Evolutionary conservation across 2,888 invertebrate genomes (phyloP).

Genomic region (Pinctada fucata): DNA sequence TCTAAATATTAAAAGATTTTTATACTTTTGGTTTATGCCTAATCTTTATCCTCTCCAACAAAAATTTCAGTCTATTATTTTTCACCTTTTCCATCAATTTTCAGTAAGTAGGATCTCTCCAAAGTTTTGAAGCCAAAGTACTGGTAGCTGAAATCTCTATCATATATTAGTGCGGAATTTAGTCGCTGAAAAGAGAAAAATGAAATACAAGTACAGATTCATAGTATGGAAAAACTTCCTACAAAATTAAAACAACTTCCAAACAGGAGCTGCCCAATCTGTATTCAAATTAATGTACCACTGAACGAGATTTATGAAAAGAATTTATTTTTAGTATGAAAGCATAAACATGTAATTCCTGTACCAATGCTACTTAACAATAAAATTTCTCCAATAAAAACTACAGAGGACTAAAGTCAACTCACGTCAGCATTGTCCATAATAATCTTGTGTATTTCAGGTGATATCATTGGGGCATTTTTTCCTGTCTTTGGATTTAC

Average conservation of each 20-base stretch:
- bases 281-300: too few species aligned
- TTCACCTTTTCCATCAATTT: slow-evolving; percentile 87
- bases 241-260: background rate
- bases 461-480: slow-evolving; percentile 90
- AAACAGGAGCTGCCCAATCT: background rate
- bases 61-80: too few species aligned
- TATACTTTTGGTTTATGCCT: too few species aligned
- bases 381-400: too few species aligned
- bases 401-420: background rate
- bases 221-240: background rate
- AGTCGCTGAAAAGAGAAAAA: slow-evolving; percentile 79
- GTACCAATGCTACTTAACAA: too few species aligned
- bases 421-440: slow-evolving; percentile 87
- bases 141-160: slow-evolving; percentile 96
- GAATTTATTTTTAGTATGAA: too few species aligned
- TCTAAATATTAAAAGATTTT: too few species aligned
- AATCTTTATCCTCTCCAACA: too few species aligned
- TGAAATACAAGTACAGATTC: background rate
- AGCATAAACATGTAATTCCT: too few species aligned
- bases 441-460: slow-evolving; percentile 88
- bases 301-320: too few species aligned
- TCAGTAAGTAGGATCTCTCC: slow-evolving; percentile 95
- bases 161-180: slow-evolving; percentile 97
- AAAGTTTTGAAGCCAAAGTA: slow-evolving; percentile 99
- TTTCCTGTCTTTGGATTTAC: slow-evolving; percentile 85